phyloP scores from a whole-genome alignment of 2,113 vertebrate genomes.

The Amazona guildingii region DNA sequence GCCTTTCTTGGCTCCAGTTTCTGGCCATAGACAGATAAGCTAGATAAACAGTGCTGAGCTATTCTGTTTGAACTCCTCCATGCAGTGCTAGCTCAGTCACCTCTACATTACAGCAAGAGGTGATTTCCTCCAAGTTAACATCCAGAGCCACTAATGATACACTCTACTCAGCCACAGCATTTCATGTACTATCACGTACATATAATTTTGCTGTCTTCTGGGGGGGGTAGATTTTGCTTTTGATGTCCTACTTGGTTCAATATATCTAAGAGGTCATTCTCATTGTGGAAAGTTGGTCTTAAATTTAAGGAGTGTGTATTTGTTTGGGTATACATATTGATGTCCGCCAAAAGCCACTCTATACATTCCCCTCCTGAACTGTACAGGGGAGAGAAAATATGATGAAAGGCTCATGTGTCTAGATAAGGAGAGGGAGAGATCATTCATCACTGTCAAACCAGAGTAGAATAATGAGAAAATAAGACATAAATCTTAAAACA shows the following conservation, averaged over 20 bases:
- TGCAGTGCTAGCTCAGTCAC: background rate
- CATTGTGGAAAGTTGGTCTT: background rate
- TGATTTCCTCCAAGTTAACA: background rate
- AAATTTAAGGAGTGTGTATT: background rate
- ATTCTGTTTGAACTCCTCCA: accelerated
- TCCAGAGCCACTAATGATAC: background rate
- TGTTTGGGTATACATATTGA: background rate
- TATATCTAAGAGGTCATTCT: background rate
- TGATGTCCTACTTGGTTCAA: background rate
- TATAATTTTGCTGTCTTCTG: background rate
- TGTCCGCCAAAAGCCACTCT: background rate
- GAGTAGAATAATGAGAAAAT: background rate
- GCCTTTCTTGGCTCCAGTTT: background rate
- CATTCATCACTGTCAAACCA: background rate
- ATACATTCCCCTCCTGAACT: background rate
- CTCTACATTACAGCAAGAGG: background rate
- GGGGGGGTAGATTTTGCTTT: background rate
- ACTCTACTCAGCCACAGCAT: background rate
- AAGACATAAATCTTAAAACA: background rate
- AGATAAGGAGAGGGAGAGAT: background rate
- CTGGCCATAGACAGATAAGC: background rate
- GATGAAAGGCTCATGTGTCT: background rate
- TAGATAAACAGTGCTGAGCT: background rate
- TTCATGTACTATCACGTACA: background rate
- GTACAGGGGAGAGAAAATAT: background rate